Conservation (phyloP, 2,888 invertebrate species). For the Diarsia brunnea region DNA sequence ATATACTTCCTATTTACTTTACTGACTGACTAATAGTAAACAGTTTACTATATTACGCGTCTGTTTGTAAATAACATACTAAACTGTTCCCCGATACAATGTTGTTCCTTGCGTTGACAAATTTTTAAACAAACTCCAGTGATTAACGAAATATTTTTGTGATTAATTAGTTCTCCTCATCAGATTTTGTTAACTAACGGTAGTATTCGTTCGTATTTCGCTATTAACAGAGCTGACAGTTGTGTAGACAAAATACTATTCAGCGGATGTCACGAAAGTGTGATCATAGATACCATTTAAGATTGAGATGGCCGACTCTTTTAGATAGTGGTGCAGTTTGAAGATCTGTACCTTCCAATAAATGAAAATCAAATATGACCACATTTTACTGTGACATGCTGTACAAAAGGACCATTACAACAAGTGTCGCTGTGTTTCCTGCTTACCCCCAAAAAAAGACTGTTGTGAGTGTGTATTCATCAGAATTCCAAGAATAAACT, state of each 20-base stretch:
- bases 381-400: not conserved
- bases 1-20: conserved; percentile 36
- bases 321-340: no score
- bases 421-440: not conserved
- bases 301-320: no score
- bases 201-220: not conserved
- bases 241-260: not conserved
- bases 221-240: not conserved
- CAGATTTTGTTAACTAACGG: conserved; percentile 38
- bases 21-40: conserved; percentile 37
- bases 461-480: not conserved
- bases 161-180: conserved; percentile 41
- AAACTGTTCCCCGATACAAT: conserved; percentile 55
- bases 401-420: not conserved
- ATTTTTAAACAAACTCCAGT: conserved; percentile 64
- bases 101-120: conserved; percentile 47
- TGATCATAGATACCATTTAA: no score
- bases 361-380: not conserved
- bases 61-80: conserved; percentile 60
- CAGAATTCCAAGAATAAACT: conserved; percentile 16
- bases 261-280: not conserved
- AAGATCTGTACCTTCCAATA: not conserved
- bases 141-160: conserved; percentile 65
- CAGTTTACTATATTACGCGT: conserved; percentile 42
- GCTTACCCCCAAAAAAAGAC: not conserved